Evolutionary conservation across 2,113 vertebrate genomes (phyloP), one percentile per base, ranked within the genome.

Genomic region (Coryphaenoides rupestris): DNA sequence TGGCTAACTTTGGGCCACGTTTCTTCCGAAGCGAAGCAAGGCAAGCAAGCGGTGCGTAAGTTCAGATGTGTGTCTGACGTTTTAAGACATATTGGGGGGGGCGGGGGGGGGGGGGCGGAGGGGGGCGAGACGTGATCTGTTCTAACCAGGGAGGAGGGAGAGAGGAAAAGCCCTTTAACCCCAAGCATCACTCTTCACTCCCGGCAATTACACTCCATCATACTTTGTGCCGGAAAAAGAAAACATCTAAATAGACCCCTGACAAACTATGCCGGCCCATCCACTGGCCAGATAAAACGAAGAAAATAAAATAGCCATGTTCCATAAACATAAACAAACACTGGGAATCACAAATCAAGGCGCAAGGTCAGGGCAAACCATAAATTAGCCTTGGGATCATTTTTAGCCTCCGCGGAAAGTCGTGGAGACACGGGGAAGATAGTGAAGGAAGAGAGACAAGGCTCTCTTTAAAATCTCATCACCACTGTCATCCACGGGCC

Each of bases 381-480:
- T 90, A 89, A 90, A 90, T 90, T 88, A 87, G 78, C 67, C 81
- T 63, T 19, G 22, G 66, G 73, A 74, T 76, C 81, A 82, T 83
- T 86, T 90, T 88, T 88, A 89, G 89, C 78, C 68, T 78, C 62
- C 16, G 10, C 6, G 10, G 47, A 1, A n/a, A 49, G 47, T 65
- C 71, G 75, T 75, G 59, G n/a, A 22, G 21, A 21, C 19, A 23
- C 66, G 66, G 56, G 62, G 47, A 58, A 77, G 67, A 85, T 69
- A 80, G 83, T 66, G 70, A 74, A 65, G 57, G 65, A 53, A 65
- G 75, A 83, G n/a, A 63, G 73, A 82, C 74, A 82, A 87, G 80
- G 82, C 75, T 47, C 87, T 90, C 74, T 87, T 91, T 91, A 91
- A 91, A 91, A 88, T 74, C 80, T 74, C 87, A 89, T 91, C 83